phyloP scores from a whole-genome alignment of 2,797 vertebrate species.

The Neosilurus hyrtlii region DNA sequence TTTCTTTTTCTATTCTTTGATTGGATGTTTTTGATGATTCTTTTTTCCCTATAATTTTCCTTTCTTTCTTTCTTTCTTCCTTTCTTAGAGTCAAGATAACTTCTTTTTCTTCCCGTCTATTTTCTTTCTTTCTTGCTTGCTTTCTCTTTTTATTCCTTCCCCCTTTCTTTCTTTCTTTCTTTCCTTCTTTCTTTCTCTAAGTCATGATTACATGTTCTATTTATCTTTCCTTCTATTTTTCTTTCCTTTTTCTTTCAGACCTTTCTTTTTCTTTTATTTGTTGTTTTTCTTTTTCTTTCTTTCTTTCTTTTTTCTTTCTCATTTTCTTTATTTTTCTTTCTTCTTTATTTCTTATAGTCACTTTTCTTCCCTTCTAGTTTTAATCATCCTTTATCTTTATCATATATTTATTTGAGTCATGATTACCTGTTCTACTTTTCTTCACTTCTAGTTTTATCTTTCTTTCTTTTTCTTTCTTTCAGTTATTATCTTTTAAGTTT shows the following conservation, averaged over 20 bases:
- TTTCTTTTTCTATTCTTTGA: neutral
- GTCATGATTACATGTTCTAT: neutral
- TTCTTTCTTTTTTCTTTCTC: neutral
- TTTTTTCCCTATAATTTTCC: neutral
- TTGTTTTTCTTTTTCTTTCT: neutral
- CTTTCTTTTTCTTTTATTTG: no score
- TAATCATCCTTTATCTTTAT: no score
- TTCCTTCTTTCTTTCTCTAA: neutral
- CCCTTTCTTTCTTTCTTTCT: neutral
- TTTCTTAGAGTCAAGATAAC: neutral
- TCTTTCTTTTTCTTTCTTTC: neutral
- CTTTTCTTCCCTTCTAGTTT: neutral
- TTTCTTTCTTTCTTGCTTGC: neutral
- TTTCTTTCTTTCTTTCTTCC: neutral
- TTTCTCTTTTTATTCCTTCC: neutral
- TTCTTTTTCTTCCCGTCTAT: neutral
- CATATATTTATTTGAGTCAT: no score
- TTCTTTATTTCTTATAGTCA: neutral
- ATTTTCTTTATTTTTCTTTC: neutral
- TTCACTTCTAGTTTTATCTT: neutral
- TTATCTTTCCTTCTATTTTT: neutral
- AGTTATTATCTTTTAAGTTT: neutral
- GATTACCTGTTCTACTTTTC: neutral
- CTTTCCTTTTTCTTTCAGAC: no score
- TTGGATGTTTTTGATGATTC: neutral